phyloP scores from a whole-genome alignment of 2,113 vertebrate species.

The Macrotis lagotis region DNA sequence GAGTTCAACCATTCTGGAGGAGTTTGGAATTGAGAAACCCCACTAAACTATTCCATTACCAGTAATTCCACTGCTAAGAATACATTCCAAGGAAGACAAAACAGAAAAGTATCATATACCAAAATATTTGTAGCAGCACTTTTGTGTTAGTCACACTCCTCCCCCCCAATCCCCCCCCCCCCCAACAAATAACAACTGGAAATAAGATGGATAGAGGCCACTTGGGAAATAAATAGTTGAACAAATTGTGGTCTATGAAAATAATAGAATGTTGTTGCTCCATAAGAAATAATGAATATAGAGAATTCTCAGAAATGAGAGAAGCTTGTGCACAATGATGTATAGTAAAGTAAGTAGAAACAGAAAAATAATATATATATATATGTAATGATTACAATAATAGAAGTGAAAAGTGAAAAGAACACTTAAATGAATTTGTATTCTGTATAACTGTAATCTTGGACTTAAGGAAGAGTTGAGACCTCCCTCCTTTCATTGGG shows the following conservation, averaged over 20 bases:
- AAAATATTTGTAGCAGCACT: not conserved
- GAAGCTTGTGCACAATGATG: not conserved
- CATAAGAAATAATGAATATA: not conserved
- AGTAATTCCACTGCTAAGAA: not conserved
- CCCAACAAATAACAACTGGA: not conserved
- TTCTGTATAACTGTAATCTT: not conserved
- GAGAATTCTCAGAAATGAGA: not conserved
- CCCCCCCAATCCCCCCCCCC: not conserved
- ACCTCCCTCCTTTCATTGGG: not conserved
- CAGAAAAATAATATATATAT: not conserved
- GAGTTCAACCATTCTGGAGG: slow-evolving; percentile 37
- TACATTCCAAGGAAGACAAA: not conserved
- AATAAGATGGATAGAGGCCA: not conserved
- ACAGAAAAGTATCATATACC: not conserved
- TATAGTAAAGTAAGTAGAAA: not conserved
- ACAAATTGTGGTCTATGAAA: not conserved
- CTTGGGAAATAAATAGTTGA: not conserved
- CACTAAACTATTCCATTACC: not conserved
- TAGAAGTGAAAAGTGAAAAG: not conserved
- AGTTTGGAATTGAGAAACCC: slow-evolving; percentile 16
- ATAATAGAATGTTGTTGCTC: not conserved
- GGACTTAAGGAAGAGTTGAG: not conserved
- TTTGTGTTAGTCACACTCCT: not conserved
- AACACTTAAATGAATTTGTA: not conserved
- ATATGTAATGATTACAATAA: not conserved